Conservation (phyloP, 2,113 vertebrate species). For the Bubo scandiacus region DNA sequence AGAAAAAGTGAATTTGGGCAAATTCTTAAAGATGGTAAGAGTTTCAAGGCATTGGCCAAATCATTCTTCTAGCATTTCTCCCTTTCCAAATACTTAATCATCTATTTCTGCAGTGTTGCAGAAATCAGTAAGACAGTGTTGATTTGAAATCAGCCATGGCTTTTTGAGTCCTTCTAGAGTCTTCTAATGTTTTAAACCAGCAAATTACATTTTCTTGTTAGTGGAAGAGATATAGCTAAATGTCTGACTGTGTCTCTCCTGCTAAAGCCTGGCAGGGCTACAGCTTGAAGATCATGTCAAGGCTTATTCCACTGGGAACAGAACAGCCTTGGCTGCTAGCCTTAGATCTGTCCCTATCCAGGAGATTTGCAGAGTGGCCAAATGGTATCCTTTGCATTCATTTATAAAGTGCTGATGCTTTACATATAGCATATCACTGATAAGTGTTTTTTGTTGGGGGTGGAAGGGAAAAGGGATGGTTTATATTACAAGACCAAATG, state of each 20-base stretch:
- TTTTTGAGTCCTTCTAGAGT: background rate
- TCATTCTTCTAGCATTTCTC: background rate
- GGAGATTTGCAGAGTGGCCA: slow-evolving; percentile 17
- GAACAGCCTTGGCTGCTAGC: slow-evolving; percentile 54
- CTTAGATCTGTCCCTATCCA: background rate
- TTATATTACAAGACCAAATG: background rate
- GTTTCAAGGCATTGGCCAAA: background rate
- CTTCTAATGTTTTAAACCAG: background rate
- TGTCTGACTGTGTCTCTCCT: background rate
- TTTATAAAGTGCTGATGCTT: background rate
- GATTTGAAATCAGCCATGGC: background rate
- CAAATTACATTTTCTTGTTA: background rate
- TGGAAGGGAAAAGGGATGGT: background rate
- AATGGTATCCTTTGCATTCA: background rate
- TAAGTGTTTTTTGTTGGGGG: background rate
- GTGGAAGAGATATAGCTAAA: background rate
- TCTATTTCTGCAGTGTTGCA: background rate
- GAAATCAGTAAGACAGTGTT: background rate
- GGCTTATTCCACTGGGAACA: slow-evolving; percentile 24
- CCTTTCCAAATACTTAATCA: background rate
- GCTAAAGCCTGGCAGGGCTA: slow-evolving; percentile 1
- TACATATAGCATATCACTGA: background rate
- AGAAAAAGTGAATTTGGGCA: background rate
- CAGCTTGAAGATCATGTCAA: slow-evolving; percentile 48
- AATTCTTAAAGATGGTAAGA: background rate